A percentile compares a stretch with the other conserved stretches of the same genome.
phyloP scores from a whole-genome alignment of 2,113 vertebrate species.

The Neotoma lepida region DNA sequence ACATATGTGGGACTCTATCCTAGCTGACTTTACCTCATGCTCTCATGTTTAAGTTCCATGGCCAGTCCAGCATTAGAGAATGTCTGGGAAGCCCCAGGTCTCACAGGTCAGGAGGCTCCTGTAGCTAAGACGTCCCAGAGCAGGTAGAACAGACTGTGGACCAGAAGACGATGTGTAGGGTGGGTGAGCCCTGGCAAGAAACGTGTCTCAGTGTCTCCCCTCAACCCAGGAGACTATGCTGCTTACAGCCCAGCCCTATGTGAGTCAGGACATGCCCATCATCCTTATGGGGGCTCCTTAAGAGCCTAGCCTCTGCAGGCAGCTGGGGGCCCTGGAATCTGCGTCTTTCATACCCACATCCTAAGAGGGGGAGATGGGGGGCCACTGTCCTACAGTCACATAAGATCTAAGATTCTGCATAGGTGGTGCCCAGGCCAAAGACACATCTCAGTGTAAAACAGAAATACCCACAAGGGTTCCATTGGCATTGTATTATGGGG shows the following conservation, averaged over 20 bases:
- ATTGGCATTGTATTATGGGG: background rate
- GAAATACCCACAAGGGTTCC: background rate
- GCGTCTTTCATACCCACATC: background rate
- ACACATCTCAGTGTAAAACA: background rate
- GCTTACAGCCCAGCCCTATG: background rate
- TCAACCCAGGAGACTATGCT: background rate
- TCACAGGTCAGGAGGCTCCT: background rate
- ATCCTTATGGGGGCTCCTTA: background rate
- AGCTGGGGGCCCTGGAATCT: background rate
- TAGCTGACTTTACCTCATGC: too few relatives aligned
- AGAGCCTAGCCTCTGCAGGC: background rate
- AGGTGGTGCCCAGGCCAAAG: background rate
- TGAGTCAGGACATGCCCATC: background rate
- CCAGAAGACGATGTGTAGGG: background rate
- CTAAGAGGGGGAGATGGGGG: background rate
- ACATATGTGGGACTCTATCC: background rate
- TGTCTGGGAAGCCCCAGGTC: background rate
- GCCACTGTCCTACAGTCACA: background rate
- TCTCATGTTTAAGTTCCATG: background rate
- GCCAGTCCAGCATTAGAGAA: background rate
- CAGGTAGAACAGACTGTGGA: background rate
- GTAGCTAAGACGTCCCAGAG: background rate
- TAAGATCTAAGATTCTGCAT: background rate
- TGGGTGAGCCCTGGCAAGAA: background rate
- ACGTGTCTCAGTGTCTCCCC: background rate